Percentiles rank a stretch among this genome's conserved stretches.
phyloP scores from a whole-genome alignment of 2,888 invertebrate species.

The Thalpophila matura region DNA sequence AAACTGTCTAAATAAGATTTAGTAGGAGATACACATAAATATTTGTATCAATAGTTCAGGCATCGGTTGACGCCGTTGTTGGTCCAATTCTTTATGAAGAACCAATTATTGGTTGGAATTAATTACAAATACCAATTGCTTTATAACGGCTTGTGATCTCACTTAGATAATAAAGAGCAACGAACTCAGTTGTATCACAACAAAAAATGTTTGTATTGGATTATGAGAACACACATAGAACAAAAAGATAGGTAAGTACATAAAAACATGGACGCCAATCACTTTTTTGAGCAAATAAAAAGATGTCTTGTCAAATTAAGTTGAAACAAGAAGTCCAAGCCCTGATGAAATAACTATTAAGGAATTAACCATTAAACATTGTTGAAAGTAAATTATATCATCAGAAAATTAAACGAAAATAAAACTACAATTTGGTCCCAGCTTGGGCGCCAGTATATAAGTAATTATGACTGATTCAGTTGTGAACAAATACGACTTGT shows the following conservation, averaged over 20 bases:
- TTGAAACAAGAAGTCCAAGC: too few species aligned
- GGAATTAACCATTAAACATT: not conserved
- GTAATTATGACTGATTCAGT: slow-evolving; percentile 22
- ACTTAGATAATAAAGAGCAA: slow-evolving; percentile 16
- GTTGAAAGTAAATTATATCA: not conserved
- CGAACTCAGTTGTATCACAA: slow-evolving; percentile 18
- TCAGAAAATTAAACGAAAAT: not conserved
- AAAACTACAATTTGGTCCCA: not conserved
- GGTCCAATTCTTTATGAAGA: not conserved
- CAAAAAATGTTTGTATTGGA: slow-evolving; percentile 33
- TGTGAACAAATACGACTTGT: slow-evolving; percentile 16
- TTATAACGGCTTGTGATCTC: not conserved
- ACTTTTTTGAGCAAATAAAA: too few species aligned
- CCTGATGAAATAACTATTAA: too few species aligned
- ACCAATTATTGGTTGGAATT: not conserved
- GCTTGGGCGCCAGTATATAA: slow-evolving; percentile 10
- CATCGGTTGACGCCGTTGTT: not conserved
- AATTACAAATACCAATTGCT: not conserved
- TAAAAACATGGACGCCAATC: not conserved
- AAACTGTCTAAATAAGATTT: not conserved
- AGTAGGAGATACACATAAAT: not conserved
- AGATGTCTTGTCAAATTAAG: not conserved
- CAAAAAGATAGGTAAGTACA: slow-evolving; percentile 9
- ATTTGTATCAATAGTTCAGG: too few species aligned
- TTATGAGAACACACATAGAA: not conserved